Evolutionary conservation across 2,888 invertebrate species (phyloP), one percentile per base, ranked within the genome.

Genomic region (Lepidonotus clava): DNA sequence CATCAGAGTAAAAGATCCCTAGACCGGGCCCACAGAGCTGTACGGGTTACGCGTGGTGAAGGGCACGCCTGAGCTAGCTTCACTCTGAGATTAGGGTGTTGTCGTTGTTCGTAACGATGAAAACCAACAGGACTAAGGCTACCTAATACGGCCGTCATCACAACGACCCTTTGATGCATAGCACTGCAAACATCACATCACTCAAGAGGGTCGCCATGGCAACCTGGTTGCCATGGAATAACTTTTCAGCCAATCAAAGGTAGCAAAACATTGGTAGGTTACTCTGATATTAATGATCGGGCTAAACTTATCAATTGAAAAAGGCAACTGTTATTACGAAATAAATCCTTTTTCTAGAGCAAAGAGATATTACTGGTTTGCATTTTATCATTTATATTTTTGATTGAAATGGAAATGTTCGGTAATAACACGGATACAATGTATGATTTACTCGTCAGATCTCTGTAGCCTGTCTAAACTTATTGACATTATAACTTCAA

Each of bases 1-100:
- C 80, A 80, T 80, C 80, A 80, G 51, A 80, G 80, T 40, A 46
- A 80, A 46, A 4, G 5, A 28, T 80, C 80, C 80, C 80, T 80
- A 46, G 46, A 24, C 41, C 11, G 28, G 80, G 41, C 80, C 80
- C 80, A 80, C 80, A 80, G 80, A 80, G 80, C 80, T 80, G 46
- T 14, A n/a, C n/a, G n/a, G 11, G 28, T 8, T 61, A 61, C 61
- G 8, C 24, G 61, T 61, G 14, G 28, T 24, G 28, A 28, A 24
- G 4, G 28, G 61, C 61, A 61, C 61, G 24, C 28, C 28, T 61
- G 28, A 61, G 24, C 61, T 61, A 61, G 61, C 61, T 61, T n/a
- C 61, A 28, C n/a, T 53, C 61, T 24, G 2, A 24, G 11, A 24
- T 61, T 61, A 61, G 5, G 28, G n/a, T n/a, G n/a, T n/a, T n/a